These are phyloP conservation scores for Pterocles gutturalis DNA, from an alignment of 2,113 vertebrate species.

Conservation along the genomic window DNA sequence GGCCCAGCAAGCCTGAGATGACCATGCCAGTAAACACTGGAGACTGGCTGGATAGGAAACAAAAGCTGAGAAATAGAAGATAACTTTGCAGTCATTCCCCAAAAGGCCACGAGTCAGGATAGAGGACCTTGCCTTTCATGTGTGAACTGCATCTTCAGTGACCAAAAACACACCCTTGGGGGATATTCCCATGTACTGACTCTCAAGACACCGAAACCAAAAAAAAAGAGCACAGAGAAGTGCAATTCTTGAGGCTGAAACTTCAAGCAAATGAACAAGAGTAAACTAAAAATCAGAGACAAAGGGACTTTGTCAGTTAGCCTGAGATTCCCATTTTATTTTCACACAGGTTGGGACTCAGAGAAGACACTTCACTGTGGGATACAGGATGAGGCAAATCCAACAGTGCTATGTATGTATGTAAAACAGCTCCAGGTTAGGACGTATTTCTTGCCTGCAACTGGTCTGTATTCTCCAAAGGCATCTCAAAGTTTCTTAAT, in stretches of 20 bases:
- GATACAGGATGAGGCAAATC: neutral
- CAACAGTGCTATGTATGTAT: neutral
- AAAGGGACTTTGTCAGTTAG: neutral
- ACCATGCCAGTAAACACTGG: neutral
- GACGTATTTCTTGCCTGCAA: neutral
- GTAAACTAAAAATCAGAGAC: neutral
- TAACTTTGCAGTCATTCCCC: neutral
- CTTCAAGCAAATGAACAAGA: neutral
- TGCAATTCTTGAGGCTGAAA: neutral
- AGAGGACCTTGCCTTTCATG: neutral
- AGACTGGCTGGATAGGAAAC: neutral
- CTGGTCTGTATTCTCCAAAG: neutral
- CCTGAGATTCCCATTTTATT: neutral
- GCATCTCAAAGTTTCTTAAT: conserved; percentile 21
- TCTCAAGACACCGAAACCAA: neutral
- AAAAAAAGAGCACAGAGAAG: neutral
- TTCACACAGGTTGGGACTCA: neutral
- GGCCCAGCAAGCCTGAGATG: neutral
- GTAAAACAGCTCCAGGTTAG: neutral
- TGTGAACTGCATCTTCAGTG: neutral
- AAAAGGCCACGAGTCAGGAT: neutral
- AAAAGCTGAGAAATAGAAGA: neutral
- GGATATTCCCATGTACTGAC: neutral
- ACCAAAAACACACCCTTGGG: neutral
- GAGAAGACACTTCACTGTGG: neutral